Conservation (phyloP, 2,797 vertebrate genomes). For the Novumbra hubbsi region DNA sequence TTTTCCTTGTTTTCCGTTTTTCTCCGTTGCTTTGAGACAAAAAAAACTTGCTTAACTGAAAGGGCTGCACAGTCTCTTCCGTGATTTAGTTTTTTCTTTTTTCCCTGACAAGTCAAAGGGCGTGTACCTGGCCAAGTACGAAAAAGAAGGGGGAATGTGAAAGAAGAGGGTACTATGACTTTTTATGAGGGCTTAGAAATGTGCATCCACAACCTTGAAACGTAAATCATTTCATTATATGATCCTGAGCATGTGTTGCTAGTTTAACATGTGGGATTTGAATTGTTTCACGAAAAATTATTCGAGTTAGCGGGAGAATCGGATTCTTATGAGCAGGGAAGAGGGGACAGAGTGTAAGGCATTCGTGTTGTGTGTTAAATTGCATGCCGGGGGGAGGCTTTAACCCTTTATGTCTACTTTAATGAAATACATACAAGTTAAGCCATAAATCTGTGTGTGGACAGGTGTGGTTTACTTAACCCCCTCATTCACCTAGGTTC, state of each 20-base stretch:
- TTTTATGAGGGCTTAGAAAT: conserved; percentile 29
- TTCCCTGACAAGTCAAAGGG: conserved; percentile 78
- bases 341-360: conserved; percentile 39
- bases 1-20: conserved; percentile 59
- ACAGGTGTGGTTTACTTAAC: background rate
- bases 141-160: conserved; percentile 52
- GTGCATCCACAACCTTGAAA: conserved; percentile 33
- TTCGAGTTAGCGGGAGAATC: conserved; percentile 32
- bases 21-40: conserved; percentile 57
- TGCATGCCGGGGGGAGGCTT: conserved; percentile 1
- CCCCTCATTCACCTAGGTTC: background rate
- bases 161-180: conserved; percentile 32
- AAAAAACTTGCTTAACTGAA: conserved; percentile 69
- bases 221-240: conserved; percentile 33
- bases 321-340: conserved; percentile 38
- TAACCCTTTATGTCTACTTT: conserved; percentile 5
- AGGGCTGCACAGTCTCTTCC: conserved; percentile 76
- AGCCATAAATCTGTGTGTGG: background rate
- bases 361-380: background rate
- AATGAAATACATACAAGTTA: background rate
- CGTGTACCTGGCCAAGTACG: conserved; percentile 72
- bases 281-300: conserved; percentile 48
- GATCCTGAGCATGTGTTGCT: conserved; percentile 41
- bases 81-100: conserved; percentile 73
- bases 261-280: conserved; percentile 55